Base-by-base conservation (phyloP, 2,797 vertebrate species). In the Notolabrus celidotus region DNA sequence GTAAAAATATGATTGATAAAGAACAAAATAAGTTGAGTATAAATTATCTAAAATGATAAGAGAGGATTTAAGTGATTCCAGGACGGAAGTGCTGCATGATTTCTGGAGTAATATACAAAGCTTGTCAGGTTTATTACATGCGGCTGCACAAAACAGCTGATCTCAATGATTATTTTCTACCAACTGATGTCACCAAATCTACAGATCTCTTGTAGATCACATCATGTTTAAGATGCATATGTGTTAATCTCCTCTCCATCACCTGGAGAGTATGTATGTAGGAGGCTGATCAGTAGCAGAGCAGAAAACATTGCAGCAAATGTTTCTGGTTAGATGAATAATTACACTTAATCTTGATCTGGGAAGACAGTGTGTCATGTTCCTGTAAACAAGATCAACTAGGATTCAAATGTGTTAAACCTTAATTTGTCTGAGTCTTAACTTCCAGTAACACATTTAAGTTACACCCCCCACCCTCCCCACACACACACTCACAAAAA, bases 321-420 rank as follows among this genome's bases (percentile, higher is more conserved):
- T 41, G 8, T 34, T 56, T 34, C 25, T 61, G 50, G 29, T 19
- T 63, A 25, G 49, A 63, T 53, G 62, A 79, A 63, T 29, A 67
- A n/a, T 45, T 23, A 49, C 22, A 63, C 42, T 69, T 66, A 49
- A 70, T 81, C 52, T 52, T 42, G 20, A 36, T 78, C 23, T 72
- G 61, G 55, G 39, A 59, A 81, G 42, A 61, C 59, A 61, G 31
- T 60, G 38, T 59, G 57, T 61, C 51, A 79, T 57, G 51, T 76
- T 78, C 56, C 76, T 50, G 57, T 66, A 59, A 68, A 73, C 29
- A 77, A 66, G 59, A 67, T 79, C 52, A 71, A 45, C 20, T 14
- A 10, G 58, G 52, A 82, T 87, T 85, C 66, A 55, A 56, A 69
- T 43, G 55, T n/a, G 51, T 56, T 75, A 73, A 84, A 79, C 22